Base-by-base conservation (phyloP, 2,113 vertebrate species). In the Embiotoca jacksoni region DNA sequence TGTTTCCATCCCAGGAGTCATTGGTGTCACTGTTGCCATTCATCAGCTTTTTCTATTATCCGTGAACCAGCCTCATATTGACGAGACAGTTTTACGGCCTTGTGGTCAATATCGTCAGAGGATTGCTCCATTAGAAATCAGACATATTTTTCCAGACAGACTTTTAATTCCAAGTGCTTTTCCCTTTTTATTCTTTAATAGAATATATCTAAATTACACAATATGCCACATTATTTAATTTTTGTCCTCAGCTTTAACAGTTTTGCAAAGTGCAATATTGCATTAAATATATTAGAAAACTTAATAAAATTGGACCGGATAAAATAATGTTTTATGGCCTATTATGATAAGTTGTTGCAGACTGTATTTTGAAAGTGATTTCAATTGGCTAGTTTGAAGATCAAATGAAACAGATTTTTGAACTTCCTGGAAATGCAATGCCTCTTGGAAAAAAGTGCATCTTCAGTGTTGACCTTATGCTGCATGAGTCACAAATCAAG, bases 21-120 rank as follows among this genome's bases (percentile, higher is more conserved):
- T 6, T 23, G n/a, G 14, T 72, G 67, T 70, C 49, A 52, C 23
- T 63, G 13, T 74, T 77, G 33, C 39, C 61, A 82, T 87, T 75
- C 61, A 85, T 89, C 80, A 74, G 23, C 11, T 36, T 77, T 83
- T 83, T 60, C 50, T 72, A 46, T 83, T 64, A 62, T 62, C 65
- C 1, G 3, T 72, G 78, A 88, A 84, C 81, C 60, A 72, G 63
- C 32, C 66, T 78, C 64, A 33, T 62, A 77, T 65, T 54, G 80
- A 75, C 46, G 58, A 46, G 81, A 80, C 84, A 83, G 37, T 70
- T 84, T 83, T 81, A 89, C 78, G 74, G 68, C 33, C 30, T 50
- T 66, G 32, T 14, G 73, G 79, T 82, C 83, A 76, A 75, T 82
- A 11, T 57, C 74, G 76, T 70, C 81, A 84, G 46, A 66, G 16